Evolutionary conservation across 2,888 invertebrate species (phyloP).

Genomic region (Nematopogon swammerdamellus): DNA sequence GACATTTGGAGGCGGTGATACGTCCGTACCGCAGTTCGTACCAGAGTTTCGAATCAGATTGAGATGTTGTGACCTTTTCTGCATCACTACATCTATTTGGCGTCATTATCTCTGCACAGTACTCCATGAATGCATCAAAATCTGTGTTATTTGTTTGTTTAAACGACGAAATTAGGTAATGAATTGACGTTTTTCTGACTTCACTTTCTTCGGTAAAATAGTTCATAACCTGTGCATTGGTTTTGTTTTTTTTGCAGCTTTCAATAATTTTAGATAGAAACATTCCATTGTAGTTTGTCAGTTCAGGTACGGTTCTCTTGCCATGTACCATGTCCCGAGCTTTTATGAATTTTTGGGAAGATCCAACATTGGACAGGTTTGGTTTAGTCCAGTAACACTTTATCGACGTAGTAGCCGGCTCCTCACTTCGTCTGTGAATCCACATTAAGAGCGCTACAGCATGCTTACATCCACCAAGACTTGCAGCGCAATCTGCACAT

Average conservation of each 20-base stretch:
- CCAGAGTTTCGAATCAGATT: conserved; percentile 11
- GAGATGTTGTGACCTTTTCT: conserved; percentile 6
- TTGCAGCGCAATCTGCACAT: not conserved
- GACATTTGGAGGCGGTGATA: conserved; percentile 14
- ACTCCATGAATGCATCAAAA: not conserved
- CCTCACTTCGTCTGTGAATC: not conserved
- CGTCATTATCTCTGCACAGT: too few relatives aligned
- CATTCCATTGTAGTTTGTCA: too few relatives aligned
- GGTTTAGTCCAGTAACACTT: not conserved
- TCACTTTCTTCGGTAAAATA: not conserved
- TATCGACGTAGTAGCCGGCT: not conserved
- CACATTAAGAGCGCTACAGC: not conserved
- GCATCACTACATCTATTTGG: conserved; percentile 4
- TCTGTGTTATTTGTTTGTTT: not conserved
- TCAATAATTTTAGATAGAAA: not conserved
- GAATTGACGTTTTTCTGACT: too few relatives aligned
- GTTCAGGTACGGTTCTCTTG: too few relatives aligned
- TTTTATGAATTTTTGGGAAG: too few relatives aligned
- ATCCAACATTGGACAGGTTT: not conserved
- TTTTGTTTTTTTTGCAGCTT: not conserved
- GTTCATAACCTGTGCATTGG: not conserved
- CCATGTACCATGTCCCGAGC: too few relatives aligned
- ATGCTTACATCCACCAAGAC: not conserved
- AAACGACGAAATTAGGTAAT: not conserved
- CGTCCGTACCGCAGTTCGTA: conserved; percentile 12